These are phyloP conservation scores for Eupithecia exiguata DNA, from an alignment of 2,888 invertebrate genomes.

Conservation along the genomic window DNA sequence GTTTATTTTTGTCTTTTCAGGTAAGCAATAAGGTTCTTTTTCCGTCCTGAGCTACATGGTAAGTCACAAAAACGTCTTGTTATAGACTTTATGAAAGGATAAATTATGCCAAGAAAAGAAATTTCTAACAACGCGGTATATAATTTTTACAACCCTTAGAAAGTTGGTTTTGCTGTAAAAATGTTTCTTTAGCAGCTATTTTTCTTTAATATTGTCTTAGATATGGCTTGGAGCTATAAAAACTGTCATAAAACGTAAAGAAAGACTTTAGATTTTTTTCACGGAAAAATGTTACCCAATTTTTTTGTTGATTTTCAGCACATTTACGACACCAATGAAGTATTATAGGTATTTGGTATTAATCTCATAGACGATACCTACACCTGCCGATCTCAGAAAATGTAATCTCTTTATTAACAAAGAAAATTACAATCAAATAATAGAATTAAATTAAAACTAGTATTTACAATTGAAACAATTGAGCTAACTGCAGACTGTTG, in stretches of 20 bases:
- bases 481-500: no score
- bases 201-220: conserved; percentile 3
- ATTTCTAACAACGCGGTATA: neutral
- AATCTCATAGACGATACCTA: neutral
- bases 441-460: no score
- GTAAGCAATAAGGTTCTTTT: neutral
- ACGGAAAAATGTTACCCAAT: neutral
- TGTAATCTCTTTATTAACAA: no score
- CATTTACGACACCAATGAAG: neutral
- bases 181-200: conserved; percentile 7
- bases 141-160: conserved; percentile 5
- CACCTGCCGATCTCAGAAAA: neutral
- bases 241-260: conserved; percentile 6
- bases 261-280: neutral
- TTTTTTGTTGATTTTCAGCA: neutral
- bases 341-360: no score
- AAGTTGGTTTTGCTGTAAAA: conserved; percentile 4
- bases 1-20: conserved; percentile 3
- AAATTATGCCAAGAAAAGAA: neutral
- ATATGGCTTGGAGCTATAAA: conserved; percentile 6
- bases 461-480: no score
- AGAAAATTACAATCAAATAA: no score
- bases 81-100: neutral
- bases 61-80: neutral
- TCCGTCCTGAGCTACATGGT: neutral